These are phyloP conservation scores for Heterocephalus glaber DNA, from an alignment of 2,113 vertebrate genomes.

Conservation along the genomic window DNA sequence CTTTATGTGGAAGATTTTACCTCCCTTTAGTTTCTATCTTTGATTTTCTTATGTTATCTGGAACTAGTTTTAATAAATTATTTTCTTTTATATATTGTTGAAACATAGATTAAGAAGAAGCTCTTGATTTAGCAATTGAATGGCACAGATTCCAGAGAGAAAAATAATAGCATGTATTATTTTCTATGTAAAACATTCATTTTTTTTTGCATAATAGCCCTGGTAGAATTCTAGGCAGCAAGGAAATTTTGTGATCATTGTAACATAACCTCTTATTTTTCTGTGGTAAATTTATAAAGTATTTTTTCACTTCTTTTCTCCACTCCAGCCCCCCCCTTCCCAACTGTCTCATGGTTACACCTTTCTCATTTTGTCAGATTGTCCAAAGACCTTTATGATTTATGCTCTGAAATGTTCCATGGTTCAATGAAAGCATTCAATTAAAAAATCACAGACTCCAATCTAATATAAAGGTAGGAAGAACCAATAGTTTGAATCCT, in stretches of 20 bases:
- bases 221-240: constrained; percentile 41
- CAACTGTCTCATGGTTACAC: constrained; percentile 13
- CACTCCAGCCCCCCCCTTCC: neutral
- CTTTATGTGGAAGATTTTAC: constrained; percentile 29
- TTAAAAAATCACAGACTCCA: neutral
- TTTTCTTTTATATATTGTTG: constrained; percentile 34
- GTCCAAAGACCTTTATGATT: neutral
- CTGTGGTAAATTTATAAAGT: constrained; percentile 51
- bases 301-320: constrained; percentile 64
- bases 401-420: constrained; percentile 23
- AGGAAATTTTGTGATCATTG: constrained; percentile 63
- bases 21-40: neutral
- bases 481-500: constrained; percentile 30
- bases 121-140: constrained; percentile 29
- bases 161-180: constrained; percentile 47
- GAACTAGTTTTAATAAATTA: constrained; percentile 45
- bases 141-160: neutral
- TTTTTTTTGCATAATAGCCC: constrained; percentile 61
- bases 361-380: constrained; percentile 20
- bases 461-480: constrained; percentile 36
- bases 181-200: constrained; percentile 65
- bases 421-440: neutral
- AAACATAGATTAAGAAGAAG: neutral
- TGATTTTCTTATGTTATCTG: constrained; percentile 31
- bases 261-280: constrained; percentile 63